A percentile compares a stretch with the other conserved stretches of the same genome.
These are phyloP conservation scores for Malaclemys terrapin DNA, from an alignment of 2,113 vertebrate genomes.

Conservation along the genomic window DNA sequence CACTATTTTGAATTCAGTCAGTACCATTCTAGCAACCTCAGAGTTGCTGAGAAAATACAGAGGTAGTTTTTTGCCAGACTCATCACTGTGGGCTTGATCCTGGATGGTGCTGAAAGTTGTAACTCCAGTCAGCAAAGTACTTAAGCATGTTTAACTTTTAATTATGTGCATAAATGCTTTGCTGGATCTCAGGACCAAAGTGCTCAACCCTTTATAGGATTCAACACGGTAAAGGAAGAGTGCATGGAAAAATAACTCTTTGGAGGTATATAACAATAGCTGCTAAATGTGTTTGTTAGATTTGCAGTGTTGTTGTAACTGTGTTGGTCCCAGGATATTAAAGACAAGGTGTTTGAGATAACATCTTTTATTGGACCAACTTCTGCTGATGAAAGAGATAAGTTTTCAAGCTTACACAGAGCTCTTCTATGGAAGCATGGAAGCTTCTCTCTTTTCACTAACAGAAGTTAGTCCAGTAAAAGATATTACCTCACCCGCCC, in stretches of 20 bases:
- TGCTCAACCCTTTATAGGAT: background rate
- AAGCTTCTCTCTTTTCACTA: background rate
- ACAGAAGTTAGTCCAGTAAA: background rate
- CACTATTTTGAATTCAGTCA: background rate
- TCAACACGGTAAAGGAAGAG: background rate
- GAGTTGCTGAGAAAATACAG: background rate
- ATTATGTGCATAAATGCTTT: background rate
- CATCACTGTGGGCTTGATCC: background rate
- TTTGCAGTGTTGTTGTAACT: background rate
- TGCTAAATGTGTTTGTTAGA: background rate
- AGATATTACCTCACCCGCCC: background rate
- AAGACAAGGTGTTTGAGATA: background rate
- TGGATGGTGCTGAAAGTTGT: background rate
- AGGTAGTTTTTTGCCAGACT: background rate
- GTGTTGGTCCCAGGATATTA: background rate
- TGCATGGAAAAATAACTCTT: background rate
- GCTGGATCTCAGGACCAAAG: background rate
- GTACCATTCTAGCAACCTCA: background rate
- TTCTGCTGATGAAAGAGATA: background rate
- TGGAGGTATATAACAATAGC: background rate
- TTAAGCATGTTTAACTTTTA: background rate
- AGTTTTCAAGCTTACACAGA: background rate
- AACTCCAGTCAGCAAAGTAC: background rate
- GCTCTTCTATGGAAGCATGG: background rate
- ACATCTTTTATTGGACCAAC: background rate